Conservation (phyloP, 2,888 invertebrate species). For the Caenorhabditis uteleia region DNA sequence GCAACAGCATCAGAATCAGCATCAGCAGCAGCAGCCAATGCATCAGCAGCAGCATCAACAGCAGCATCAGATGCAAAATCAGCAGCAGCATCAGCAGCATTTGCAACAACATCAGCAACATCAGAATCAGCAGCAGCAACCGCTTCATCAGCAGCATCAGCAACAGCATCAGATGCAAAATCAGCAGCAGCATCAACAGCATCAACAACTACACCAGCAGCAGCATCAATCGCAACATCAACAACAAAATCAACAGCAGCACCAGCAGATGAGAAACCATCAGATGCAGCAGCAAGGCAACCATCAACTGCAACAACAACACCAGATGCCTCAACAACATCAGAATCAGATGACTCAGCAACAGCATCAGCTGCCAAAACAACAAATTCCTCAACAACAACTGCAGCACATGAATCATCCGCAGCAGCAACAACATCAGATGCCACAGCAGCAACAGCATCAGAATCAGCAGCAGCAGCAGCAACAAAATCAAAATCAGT, state of each 20-base stretch:
- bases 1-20: no score
- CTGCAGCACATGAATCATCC: background rate
- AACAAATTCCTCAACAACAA: constrained; percentile 4
- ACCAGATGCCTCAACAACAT: constrained; percentile 2
- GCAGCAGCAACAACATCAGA: background rate
- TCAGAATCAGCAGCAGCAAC: background rate
- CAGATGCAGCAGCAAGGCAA: background rate
- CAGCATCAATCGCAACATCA: background rate
- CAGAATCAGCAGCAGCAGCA: background rate
- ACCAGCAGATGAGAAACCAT: background rate
- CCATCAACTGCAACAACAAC: background rate
- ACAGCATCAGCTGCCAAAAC: constrained; percentile 6
- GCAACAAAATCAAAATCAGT: background rate
- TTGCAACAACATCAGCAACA: background rate
- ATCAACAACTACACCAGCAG: background rate
- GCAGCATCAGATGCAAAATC: background rate
- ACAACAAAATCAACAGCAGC: background rate
- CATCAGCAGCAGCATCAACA: constrained; percentile 2
- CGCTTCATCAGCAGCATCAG: background rate
- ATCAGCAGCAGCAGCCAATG: background rate
- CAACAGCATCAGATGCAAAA: background rate
- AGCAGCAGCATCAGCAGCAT: no score
- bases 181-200: background rate
- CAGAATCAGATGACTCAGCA: constrained; percentile 10
- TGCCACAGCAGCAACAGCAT: background rate